Base-by-base conservation (phyloP, 2,888 invertebrate genomes). In the Incurvaria masculella region DNA sequence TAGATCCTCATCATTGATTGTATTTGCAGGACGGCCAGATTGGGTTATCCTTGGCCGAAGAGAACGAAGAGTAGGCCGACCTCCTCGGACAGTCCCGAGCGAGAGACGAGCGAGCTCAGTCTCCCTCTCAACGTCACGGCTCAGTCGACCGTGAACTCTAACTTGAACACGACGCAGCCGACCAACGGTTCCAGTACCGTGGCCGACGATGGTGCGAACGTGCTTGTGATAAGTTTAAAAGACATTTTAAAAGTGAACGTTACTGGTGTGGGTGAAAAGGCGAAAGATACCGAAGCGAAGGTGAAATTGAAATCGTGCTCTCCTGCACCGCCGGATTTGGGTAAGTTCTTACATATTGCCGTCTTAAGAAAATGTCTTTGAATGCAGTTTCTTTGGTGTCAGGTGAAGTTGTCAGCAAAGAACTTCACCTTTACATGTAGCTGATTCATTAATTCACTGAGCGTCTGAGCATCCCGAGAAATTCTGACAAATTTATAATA, bases 291-390 rank as follows among this genome's bases (percentile, higher is more conserved):
- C 33, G 61, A 54, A 53, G 62, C 65, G 53, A 52, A 45, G 51
- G 66, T 47, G 66, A 79, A 64, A 53, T 64, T 69, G 20, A 79
- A 64, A 53, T 64, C 68, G 19, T 88, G 88, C 65, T 85, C 85
- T 16, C 72, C 72, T 50, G 72, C 81, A 44, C 85, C 86, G 23
- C 82, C 84, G 27, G 82, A 84, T 68, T 79, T 88, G 62, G 81
- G 87, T 87, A 66, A 79, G 74, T 63, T 44, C 38, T 40, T 48
- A 39, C 49, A 23, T 26, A 42, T 41, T 23, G 47, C n/a, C n/a
- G n/a, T n/a, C n/a, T n/a, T n/a, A n/a, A n/a, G n/a, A n/a, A n/a
- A n/a, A n/a, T n/a, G n/a, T n/a, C n/a, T n/a, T n/a, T n/a, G n/a
- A n/a, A n/a, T n/a, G n/a, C n/a, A n/a, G n/a, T n/a, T n/a, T n/a